phyloP scores from a whole-genome alignment of 1,140 invertebrate species.

The Venturia canescens region DNA sequence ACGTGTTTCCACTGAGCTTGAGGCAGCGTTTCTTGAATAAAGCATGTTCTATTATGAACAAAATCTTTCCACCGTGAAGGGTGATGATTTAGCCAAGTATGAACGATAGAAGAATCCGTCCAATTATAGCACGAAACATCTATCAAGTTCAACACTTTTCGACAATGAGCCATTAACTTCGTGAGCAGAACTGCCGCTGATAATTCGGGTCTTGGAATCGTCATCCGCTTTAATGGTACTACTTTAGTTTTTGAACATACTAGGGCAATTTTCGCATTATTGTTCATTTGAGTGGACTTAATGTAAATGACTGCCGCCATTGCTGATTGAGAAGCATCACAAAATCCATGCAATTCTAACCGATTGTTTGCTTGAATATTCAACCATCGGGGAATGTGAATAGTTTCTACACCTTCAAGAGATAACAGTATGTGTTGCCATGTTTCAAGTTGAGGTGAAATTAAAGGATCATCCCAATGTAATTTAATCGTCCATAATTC shows the following conservation, averaged over 20 bases:
- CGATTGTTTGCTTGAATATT: background rate
- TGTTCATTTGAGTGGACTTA: slow-evolving; percentile 42
- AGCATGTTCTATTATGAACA: slow-evolving; percentile 30
- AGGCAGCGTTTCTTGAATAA: slow-evolving; percentile 30
- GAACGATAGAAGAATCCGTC: background rate
- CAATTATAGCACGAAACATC: slow-evolving; percentile 11
- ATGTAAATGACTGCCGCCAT: slow-evolving; percentile 57
- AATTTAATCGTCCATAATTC: slow-evolving; percentile 57
- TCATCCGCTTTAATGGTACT: slow-evolving; percentile 48
- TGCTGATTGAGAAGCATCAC: slow-evolving; percentile 53
- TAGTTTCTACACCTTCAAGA: too few relatives aligned
- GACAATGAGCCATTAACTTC: slow-evolving; percentile 19
- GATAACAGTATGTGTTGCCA: too few relatives aligned
- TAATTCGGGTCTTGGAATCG: slow-evolving; percentile 44
- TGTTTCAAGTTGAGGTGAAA: too few relatives aligned
- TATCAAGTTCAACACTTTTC: background rate
- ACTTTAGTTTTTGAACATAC: slow-evolving; percentile 65
- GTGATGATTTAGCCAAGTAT: slow-evolving; percentile 5
- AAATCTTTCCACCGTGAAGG: slow-evolving; percentile 44
- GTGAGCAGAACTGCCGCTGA: slow-evolving; percentile 34
- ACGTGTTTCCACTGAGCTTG: slow-evolving; percentile 56
- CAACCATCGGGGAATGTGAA: background rate
- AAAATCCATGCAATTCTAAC: background rate
- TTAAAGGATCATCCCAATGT: slow-evolving; percentile 62
- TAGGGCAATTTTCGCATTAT: slow-evolving; percentile 43